Conservation (phyloP, 2,888 invertebrate genomes). For the Strigamia maritima region DNA sequence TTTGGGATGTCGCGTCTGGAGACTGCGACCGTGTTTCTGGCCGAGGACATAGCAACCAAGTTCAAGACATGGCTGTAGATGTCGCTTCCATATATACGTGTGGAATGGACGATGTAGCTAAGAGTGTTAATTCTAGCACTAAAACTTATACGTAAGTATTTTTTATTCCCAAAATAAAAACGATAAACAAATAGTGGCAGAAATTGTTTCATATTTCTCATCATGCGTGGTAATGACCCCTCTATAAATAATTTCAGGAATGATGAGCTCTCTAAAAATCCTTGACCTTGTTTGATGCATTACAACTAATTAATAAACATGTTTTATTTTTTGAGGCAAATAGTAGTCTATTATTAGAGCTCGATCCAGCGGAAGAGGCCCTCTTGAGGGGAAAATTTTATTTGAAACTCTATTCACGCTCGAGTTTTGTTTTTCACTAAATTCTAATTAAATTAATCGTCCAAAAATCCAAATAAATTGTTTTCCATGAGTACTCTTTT, state of each 20-base stretch:
- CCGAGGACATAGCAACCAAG: slow-evolving; percentile 91
- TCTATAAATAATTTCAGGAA: background rate
- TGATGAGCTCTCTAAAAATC: background rate
- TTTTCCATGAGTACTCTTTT: background rate
- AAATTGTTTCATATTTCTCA: background rate
- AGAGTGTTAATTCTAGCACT: slow-evolving; percentile 54
- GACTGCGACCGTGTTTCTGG: slow-evolving; percentile 77
- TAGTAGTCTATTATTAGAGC: background rate
- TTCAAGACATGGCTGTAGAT: slow-evolving; percentile 78
- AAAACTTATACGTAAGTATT: slow-evolving; percentile 60
- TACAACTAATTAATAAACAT: background rate
- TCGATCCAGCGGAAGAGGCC: background rate
- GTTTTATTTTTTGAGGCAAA: background rate
- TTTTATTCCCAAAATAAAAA: slow-evolving; percentile 36
- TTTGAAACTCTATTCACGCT: background rate
- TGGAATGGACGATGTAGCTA: slow-evolving; percentile 89
- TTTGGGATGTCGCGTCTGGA: slow-evolving; percentile 77
- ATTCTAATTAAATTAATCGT: background rate
- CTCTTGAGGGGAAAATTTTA: background rate
- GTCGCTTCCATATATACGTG: slow-evolving; percentile 71
- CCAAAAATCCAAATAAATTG: background rate
- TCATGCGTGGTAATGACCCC: background rate
- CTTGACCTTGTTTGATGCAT: background rate
- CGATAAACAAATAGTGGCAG: slow-evolving; percentile 40
- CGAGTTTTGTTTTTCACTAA: too few species aligned